These are phyloP conservation scores for Oryzaephilus surinamensis DNA, from an alignment of 1,140 invertebrate genomes.

Conservation along the genomic window DNA sequence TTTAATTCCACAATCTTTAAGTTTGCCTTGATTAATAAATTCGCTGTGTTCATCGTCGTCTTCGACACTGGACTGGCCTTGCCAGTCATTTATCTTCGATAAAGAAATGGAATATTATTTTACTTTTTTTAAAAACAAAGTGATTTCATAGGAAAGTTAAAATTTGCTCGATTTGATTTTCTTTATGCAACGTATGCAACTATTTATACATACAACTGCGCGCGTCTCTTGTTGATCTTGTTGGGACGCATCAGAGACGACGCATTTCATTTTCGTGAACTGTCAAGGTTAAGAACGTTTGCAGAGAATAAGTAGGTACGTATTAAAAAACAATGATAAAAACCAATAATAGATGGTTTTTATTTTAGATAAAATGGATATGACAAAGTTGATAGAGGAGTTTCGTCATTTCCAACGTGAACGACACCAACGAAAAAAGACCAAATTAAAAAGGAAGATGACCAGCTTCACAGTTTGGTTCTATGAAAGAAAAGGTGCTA, in stretches of 20 bases:
- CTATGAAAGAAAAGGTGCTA: constrained; percentile 1
- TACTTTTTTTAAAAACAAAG: constrained; percentile 5
- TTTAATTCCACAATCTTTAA: constrained; percentile 9
- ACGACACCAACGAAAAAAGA: constrained; percentile 2
- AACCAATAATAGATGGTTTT: no score
- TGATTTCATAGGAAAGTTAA: constrained; percentile 4
- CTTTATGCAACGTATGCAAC: constrained; percentile 4
- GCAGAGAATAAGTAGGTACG: no score
- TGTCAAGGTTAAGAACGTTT: no score
- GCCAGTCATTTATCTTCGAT: no score
- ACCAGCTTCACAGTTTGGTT: constrained; percentile 1
- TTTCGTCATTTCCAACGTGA: constrained; percentile 5
- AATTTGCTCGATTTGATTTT: constrained; percentile 5
- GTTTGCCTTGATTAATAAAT: constrained; percentile 10
- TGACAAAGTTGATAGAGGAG: constrained; percentile 4
- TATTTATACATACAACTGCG: constrained; percentile 4
- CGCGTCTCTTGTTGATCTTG: constrained; percentile 6
- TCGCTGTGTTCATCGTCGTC: constrained; percentile 3
- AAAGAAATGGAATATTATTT: constrained; percentile 4
- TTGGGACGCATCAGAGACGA: constrained; percentile 1
- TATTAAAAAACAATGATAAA: no score
- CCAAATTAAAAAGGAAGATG: constrained; percentile 3
- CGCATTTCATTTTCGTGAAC: constrained; percentile 4
- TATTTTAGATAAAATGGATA: no score
- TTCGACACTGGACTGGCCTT: no score